phyloP scores from a whole-genome alignment of 2,113 vertebrate species.

The Alligator mississippiensis region DNA sequence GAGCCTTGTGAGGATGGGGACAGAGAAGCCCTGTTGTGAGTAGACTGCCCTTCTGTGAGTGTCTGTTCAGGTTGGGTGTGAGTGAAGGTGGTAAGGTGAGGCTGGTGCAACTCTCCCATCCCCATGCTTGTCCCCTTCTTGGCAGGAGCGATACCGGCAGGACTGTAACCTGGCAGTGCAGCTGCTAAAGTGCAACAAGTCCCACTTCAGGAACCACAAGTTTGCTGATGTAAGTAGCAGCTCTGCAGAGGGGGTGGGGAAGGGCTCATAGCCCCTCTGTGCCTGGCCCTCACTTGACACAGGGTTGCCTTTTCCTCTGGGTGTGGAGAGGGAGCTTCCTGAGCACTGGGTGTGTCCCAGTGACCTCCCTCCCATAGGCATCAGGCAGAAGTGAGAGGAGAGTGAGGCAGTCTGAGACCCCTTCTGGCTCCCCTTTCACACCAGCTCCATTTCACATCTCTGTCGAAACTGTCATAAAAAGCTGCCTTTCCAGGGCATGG shows the following conservation, averaged over 20 bases:
- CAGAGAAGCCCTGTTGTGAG: background rate
- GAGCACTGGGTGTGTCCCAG: background rate
- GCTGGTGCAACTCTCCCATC: background rate
- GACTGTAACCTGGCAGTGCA: conserved; percentile 98
- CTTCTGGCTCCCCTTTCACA: conserved; percentile 51
- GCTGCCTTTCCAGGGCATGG: background rate
- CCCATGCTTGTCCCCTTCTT: background rate
- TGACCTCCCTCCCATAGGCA: conserved; percentile 5
- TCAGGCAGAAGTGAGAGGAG: background rate
- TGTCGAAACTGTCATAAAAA: conserved; percentile 59
- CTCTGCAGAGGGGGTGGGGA: background rate
- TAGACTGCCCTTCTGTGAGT: background rate
- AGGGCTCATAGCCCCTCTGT: background rate
- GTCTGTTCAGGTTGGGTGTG: background rate
- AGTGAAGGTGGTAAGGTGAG: rapidly evolving
- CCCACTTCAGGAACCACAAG: conserved; percentile 98
- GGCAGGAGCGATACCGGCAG: conserved; percentile 94
- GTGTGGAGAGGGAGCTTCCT: background rate
- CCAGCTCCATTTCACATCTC: conserved; percentile 56
- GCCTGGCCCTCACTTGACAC: background rate
- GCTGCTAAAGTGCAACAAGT: conserved; percentile 98
- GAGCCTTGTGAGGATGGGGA: background rate
- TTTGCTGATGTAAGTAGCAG: conserved; percentile 94
- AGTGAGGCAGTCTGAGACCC: conserved; percentile 24
- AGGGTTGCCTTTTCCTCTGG: background rate